A percentile compares a stretch with the other conserved stretches of the same genome.
These are phyloP conservation scores for Mesoligia furuncula DNA, from an alignment of 2,888 invertebrate species.

Conservation along the genomic window DNA sequence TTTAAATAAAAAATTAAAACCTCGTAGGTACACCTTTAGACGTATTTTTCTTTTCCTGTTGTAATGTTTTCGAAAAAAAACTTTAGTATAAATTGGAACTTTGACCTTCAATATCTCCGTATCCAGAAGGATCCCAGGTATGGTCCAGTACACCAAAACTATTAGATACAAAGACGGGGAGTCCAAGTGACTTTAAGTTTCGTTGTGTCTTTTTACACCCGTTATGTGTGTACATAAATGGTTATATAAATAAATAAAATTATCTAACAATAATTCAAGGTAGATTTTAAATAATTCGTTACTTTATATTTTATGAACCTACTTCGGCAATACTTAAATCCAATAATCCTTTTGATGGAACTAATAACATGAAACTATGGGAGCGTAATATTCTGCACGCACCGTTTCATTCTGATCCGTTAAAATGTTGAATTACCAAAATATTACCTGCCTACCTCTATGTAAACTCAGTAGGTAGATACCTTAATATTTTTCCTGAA, in stretches of 20 bases:
- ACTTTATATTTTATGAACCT: slow-evolving; percentile 9
- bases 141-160: not conserved
- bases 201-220: no score
- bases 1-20: not conserved
- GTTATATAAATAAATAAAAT: not conserved
- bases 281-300: slow-evolving; percentile 2
- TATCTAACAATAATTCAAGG: not conserved
- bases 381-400: slow-evolving; percentile 25
- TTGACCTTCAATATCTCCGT: no score
- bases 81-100: no score
- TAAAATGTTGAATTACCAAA: slow-evolving; percentile 25
- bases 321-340: slow-evolving; percentile 38
- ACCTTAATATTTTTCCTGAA: no score
- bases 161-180: no score
- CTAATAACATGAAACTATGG: slow-evolving; percentile 45
- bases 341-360: slow-evolving; percentile 45
- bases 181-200: no score
- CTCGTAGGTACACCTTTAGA: not conserved
- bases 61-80: no score
- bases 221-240: no score
- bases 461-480: no score
- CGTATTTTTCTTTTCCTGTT: not conserved
- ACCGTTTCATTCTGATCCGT: slow-evolving; percentile 33
- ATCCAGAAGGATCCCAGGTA: not conserved
- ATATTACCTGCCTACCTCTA: not conserved